A percentile compares a stretch with the other conserved stretches of the same genome.
These are phyloP conservation scores for Goniozus legneri DNA, from an alignment of 1,140 invertebrate species.

Conservation along the genomic window DNA sequence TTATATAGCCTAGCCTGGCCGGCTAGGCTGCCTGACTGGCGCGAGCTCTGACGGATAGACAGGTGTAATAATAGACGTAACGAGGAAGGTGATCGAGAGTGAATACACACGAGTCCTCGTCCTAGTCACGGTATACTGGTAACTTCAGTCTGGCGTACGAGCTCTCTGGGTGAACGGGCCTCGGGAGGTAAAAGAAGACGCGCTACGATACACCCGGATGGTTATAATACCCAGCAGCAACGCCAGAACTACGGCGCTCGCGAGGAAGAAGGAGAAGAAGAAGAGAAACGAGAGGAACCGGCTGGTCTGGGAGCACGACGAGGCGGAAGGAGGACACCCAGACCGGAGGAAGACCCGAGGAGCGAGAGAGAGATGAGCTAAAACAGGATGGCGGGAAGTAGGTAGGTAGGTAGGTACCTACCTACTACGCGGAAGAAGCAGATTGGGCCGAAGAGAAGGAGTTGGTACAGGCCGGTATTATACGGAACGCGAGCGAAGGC, in stretches of 20 bases:
- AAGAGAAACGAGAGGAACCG: slow-evolving; percentile 3
- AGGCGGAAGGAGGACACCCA: too few species aligned
- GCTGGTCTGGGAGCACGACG: slow-evolving; percentile 1
- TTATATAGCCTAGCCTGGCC: too few species aligned
- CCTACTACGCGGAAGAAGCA: slow-evolving; percentile 45
- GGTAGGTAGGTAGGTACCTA: slow-evolving; percentile 38
- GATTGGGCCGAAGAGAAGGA: slow-evolving; percentile 40
- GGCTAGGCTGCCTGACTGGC: too few species aligned
- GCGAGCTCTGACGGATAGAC: slow-evolving; percentile 33
- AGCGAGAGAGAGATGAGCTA: slow-evolving; percentile 10
- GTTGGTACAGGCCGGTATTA: slow-evolving; percentile 27
- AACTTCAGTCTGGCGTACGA: background rate
- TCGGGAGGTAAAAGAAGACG: too few species aligned
- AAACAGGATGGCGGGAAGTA: slow-evolving; percentile 37
- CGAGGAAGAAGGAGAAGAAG: slow-evolving; percentile 4
- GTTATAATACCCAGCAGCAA: too few species aligned
- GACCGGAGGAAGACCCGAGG: background rate
- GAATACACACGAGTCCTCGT: slow-evolving; percentile 12
- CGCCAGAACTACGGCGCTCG: too few species aligned
- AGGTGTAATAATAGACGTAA: slow-evolving; percentile 49
- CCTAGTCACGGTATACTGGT: background rate
- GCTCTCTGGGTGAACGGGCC: too few species aligned
- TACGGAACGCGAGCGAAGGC: background rate
- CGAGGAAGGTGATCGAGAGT: slow-evolving; percentile 33
- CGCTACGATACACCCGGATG: too few species aligned